Percentiles rank a stretch among this genome's conserved stretches.
phyloP scores from a whole-genome alignment of 2,888 invertebrate species.

The Agrotis segetum region DNA sequence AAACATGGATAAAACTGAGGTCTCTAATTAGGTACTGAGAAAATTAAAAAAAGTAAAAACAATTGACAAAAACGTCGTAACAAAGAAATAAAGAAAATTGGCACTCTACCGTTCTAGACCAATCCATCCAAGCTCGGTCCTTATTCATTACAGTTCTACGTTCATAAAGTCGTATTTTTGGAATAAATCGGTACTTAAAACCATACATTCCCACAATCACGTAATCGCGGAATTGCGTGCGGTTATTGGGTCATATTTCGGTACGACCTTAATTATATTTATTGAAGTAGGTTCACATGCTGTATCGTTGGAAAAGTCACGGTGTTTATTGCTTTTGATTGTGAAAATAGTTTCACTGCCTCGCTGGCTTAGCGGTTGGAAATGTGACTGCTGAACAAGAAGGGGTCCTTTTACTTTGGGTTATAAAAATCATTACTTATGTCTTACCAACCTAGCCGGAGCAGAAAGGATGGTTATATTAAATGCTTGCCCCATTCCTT shows the following conservation, averaged over 20 bases:
- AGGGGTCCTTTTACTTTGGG: no score
- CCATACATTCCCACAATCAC: slow-evolving; percentile 58
- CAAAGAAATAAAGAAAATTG: no score
- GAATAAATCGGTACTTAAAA: slow-evolving; percentile 47
- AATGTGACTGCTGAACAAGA: no score
- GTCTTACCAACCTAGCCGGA: no score
- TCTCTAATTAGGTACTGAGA: no score
- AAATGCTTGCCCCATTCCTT: no score
- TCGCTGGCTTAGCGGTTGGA: no score
- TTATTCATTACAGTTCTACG: slow-evolving; percentile 5
- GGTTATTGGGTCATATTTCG: slow-evolving; percentile 66
- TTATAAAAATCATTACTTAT: no score
- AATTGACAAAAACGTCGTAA: no score
- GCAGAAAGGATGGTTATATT: no score
- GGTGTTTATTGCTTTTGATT: slow-evolving; percentile 17
- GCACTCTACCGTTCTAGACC: neutral
- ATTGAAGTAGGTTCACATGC: slow-evolving; percentile 43
- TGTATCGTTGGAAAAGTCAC: slow-evolving; percentile 22
- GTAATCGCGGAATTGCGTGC: slow-evolving; percentile 74
- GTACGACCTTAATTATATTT: slow-evolving; percentile 69
- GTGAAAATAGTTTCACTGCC: neutral
- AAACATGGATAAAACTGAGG: no score
- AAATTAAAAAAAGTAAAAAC: no score
- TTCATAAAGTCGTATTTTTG: slow-evolving; percentile 39
- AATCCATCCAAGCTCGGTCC: neutral